Percentiles rank a stretch among this genome's conserved stretches.
These are phyloP conservation scores for Drosophila mojavensis DNA, from an alignment of 1,140 invertebrate species.

Conservation along the genomic window DNA sequence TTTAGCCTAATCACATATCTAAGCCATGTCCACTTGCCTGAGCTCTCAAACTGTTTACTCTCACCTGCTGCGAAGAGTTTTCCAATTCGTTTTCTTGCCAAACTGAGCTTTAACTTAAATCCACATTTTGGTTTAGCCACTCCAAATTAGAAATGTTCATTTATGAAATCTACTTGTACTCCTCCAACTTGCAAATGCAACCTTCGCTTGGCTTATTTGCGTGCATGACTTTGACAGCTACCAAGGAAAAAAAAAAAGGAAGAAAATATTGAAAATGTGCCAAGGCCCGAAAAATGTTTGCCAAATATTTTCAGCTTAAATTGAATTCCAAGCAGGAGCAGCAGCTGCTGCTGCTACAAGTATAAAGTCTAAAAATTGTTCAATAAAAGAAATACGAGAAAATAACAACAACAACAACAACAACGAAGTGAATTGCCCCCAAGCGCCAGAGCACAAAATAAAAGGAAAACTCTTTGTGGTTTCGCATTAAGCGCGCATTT, in stretches of 20 bases:
- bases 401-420: too few relatives aligned
- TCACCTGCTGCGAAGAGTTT: too few relatives aligned
- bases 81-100: too few relatives aligned
- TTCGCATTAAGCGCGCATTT: slow-evolving; percentile 14
- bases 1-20: too few relatives aligned
- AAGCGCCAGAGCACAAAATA: slow-evolving; percentile 18
- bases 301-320: slow-evolving; percentile 56
- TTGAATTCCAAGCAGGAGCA: slow-evolving; percentile 55
- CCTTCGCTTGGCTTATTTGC: slow-evolving; percentile 30
- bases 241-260: too few relatives aligned
- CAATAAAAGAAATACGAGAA: slow-evolving; percentile 44
- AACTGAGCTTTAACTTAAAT: too few relatives aligned
- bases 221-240: slow-evolving; percentile 57
- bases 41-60: too few relatives aligned
- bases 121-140: too few relatives aligned
- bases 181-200: background rate
- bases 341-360: slow-evolving; percentile 5
- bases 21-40: too few relatives aligned
- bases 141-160: too few relatives aligned
- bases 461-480: slow-evolving; percentile 5
- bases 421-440: slow-evolving; percentile 39
- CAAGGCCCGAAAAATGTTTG: slow-evolving; percentile 27
- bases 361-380: slow-evolving; percentile 49
- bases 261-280: slow-evolving; percentile 61
- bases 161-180: too few relatives aligned